phyloP scores from a whole-genome alignment of 2,888 invertebrate genomes.

The Arrhopalites spinosus region DNA sequence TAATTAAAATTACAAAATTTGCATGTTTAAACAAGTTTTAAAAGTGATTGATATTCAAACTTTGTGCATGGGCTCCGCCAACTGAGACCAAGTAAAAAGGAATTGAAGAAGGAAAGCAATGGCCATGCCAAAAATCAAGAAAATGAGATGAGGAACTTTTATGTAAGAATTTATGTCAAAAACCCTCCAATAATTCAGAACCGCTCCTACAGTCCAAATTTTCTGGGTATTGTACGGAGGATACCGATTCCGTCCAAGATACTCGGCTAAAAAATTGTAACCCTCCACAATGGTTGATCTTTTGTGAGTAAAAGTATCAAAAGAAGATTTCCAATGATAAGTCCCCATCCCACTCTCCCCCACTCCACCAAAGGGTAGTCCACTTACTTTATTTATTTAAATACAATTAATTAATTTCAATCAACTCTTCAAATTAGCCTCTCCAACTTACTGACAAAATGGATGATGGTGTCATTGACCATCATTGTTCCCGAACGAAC shows the following conservation, averaged over 20 bases:
- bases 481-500: constrained; percentile 80
- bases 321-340: constrained; percentile 85
- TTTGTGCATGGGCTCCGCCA: too few species aligned
- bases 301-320: constrained; percentile 91
- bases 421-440: not conserved
- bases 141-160: constrained; percentile 42
- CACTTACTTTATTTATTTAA: constrained; percentile 42
- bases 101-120: constrained; percentile 8
- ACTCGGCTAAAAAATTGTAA: constrained; percentile 44
- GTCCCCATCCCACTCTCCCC: constrained; percentile 57
- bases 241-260: constrained; percentile 48
- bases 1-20: too few species aligned
- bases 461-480: constrained; percentile 74
- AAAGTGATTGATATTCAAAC: too few species aligned
- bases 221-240: constrained; percentile 77
- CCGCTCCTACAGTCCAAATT: constrained; percentile 66
- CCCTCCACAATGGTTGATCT: constrained; percentile 64
- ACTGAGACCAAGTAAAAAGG: too few species aligned
- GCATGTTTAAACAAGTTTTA: too few species aligned
- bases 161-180: constrained; percentile 47
- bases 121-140: constrained; percentile 38
- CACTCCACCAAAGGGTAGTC: constrained; percentile 54
- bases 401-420: not conserved
- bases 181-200: constrained; percentile 62
- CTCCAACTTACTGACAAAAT: constrained; percentile 43